phyloP scores from a whole-genome alignment of 2,113 vertebrate species.

The Leucosticte australis region DNA sequence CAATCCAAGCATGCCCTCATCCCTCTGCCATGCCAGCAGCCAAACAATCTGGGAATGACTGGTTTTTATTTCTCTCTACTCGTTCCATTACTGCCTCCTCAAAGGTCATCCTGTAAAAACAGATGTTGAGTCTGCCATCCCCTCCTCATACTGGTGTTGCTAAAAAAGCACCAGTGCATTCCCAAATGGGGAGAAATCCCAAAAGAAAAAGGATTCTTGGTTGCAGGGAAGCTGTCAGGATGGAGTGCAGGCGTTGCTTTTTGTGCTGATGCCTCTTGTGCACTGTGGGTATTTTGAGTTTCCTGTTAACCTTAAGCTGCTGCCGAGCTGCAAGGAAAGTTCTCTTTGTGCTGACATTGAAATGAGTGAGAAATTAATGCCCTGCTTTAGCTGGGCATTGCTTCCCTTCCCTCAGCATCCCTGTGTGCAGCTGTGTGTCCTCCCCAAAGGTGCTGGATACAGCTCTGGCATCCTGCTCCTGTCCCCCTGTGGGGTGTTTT shows the following conservation, averaged over 20 bases:
- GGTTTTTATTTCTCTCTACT: background rate
- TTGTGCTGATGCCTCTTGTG: background rate
- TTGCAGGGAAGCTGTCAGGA: background rate
- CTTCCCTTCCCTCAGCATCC: background rate
- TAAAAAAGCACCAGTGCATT: background rate
- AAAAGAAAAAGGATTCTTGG: background rate
- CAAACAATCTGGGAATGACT: background rate
- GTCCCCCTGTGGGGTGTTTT: rapidly evolving
- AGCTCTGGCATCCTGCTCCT: rapidly evolving
- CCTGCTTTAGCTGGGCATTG: background rate
- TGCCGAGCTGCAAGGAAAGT: background rate
- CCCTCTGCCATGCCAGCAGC: background rate
- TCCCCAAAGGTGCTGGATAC: rapidly evolving
- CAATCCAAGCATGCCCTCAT: background rate
- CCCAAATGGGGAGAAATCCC: background rate
- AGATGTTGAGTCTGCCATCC: background rate
- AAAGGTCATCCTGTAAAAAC: background rate
- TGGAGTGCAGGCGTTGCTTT: background rate
- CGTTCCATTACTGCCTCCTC: rapidly evolving
- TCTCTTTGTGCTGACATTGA: background rate
- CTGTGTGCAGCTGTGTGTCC: background rate
- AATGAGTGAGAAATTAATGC: background rate
- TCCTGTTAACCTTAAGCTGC: background rate
- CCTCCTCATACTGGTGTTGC: background rate
- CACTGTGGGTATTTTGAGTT: background rate